A percentile compares a stretch with the other conserved stretches of the same genome.
Conservation (phyloP, 2,797 vertebrate genomes). For the Streptopelia turtur region DNA sequence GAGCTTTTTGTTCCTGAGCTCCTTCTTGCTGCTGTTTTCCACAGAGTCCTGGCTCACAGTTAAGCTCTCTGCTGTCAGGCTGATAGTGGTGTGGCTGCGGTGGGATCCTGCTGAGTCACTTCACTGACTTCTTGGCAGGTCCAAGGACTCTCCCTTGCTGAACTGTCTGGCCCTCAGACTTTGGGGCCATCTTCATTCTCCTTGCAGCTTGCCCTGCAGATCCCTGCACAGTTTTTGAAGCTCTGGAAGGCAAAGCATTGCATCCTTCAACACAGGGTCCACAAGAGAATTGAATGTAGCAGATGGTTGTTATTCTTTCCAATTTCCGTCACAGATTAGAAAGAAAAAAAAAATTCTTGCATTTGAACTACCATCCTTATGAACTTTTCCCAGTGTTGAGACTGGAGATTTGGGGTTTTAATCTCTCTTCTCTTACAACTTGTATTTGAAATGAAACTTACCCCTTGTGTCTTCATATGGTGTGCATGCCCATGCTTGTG, state of each 20-base stretch:
- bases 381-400: background rate
- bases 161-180: background rate
- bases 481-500: background rate
- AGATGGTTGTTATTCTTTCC: slow-evolving; percentile 8
- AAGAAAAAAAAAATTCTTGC: background rate
- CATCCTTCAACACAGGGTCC: background rate
- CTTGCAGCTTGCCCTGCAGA: background rate
- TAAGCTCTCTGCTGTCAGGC: background rate
- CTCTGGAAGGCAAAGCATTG: background rate
- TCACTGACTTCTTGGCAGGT: background rate
- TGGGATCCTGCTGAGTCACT: background rate
- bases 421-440: background rate
- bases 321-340: background rate
- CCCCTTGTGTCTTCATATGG: background rate
- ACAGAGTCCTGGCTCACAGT: background rate
- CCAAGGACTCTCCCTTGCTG: background rate
- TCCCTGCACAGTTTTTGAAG: background rate
- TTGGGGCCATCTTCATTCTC: background rate
- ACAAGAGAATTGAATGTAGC: background rate
- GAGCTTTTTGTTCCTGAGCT: background rate
- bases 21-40: background rate
- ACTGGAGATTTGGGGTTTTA: background rate
- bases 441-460: background rate
- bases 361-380: background rate
- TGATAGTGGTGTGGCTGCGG: background rate